A percentile compares a stretch with the other conserved stretches of the same genome.
Evolutionary conservation across 2,888 invertebrate species (phyloP).

Genomic region (Meganola albula): DNA sequence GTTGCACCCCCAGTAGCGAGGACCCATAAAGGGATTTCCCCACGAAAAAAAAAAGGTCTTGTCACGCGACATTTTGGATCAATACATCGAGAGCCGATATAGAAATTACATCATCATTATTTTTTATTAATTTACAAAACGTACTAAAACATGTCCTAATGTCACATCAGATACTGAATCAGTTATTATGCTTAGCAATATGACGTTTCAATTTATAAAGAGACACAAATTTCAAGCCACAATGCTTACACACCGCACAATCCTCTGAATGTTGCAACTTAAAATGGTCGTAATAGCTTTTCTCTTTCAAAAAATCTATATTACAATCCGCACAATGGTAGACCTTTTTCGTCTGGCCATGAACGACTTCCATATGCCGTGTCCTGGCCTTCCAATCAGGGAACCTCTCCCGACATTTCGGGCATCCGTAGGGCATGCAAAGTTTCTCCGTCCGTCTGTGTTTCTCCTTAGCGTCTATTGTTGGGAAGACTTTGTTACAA

Average conservation of each 20-base stretch:
- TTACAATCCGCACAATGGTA: constrained; percentile 56
- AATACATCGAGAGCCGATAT: too few species aligned
- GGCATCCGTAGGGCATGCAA: constrained; percentile 63
- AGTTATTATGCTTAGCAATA: constrained; percentile 47
- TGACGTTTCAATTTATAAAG: constrained; percentile 55
- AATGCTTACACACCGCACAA: constrained; percentile 57
- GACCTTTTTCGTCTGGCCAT: constrained; percentile 47
- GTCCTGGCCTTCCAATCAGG: constrained; percentile 51
- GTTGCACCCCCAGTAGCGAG: too few species aligned
- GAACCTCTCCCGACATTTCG: constrained; percentile 58
- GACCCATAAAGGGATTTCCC: too few species aligned
- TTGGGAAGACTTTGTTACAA: constrained; percentile 58
- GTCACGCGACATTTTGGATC: too few species aligned
- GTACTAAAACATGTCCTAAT: too few species aligned
- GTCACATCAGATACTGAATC: too few species aligned
- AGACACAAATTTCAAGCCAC: constrained; percentile 59
- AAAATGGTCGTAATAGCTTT: constrained; percentile 58
- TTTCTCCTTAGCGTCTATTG: constrained; percentile 60
- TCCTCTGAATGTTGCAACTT: constrained; percentile 59
- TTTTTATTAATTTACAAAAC: too few species aligned
- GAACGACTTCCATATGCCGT: constrained; percentile 56
- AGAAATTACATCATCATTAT: too few species aligned
- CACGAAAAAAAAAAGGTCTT: too few species aligned
- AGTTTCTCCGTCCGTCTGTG: constrained; percentile 56
- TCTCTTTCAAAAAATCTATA: constrained; percentile 48